phyloP scores from a whole-genome alignment of 2,113 vertebrate species.

The Syrrhaptes paradoxus region DNA sequence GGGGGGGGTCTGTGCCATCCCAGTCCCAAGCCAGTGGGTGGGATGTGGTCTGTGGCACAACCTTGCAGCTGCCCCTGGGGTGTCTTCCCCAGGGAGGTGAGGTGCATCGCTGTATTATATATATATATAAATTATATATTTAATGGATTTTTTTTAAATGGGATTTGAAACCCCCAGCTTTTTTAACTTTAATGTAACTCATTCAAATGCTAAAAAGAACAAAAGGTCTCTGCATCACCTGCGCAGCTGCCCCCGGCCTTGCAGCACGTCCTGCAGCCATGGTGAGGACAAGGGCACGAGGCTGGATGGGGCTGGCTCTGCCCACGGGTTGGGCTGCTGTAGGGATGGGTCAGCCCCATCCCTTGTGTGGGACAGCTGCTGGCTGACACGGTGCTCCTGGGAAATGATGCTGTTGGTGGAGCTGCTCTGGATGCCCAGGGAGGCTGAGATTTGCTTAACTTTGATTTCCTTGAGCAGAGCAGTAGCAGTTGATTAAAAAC shows the following conservation, averaged over 20 bases:
- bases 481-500: background rate
- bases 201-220: background rate
- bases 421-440: background rate
- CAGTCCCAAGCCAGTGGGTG: too few species aligned
- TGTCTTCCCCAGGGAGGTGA: too few species aligned
- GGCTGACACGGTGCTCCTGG: background rate
- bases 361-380: background rate
- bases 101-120: background rate
- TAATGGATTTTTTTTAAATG: background rate
- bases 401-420: fast-evolving
- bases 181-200: background rate
- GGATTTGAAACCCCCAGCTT: background rate
- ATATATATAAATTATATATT: too few species aligned
- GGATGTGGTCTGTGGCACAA: too few species aligned
- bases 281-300: background rate
- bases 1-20: too few species aligned
- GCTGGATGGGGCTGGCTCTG: background rate
- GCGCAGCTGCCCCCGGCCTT: background rate
- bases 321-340: background rate
- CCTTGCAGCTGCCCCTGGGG: background rate
- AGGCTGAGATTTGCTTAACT: background rate
- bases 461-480: background rate
- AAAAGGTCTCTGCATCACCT: background rate
- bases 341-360: fast-evolving
- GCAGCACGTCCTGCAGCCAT: fast-evolving